Conservation (phyloP, 2,113 vertebrate species). For the Carassius auratus region DNA sequence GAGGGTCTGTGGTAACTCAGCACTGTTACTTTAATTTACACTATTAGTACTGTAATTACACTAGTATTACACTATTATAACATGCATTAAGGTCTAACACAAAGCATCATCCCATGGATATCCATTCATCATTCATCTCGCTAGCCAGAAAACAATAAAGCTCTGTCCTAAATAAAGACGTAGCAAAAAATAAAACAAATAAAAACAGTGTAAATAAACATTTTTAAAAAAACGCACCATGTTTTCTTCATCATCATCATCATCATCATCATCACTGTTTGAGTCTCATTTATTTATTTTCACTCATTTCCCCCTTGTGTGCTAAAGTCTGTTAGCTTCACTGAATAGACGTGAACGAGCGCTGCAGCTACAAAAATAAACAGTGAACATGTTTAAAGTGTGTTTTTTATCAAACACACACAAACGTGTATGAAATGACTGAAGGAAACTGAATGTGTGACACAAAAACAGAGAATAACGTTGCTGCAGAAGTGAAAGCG, state of each 20-base stretch:
- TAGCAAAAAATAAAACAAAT: not conserved
- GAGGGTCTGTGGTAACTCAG: not conserved
- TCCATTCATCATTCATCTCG: not conserved
- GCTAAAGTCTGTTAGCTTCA: not conserved
- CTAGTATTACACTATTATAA: not conserved
- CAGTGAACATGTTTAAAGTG: not conserved
- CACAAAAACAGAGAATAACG: not conserved
- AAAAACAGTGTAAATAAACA: not conserved
- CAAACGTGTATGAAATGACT: not conserved
- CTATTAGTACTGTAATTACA: not conserved
- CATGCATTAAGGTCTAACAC: not conserved
- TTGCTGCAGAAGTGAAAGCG: conserved; percentile 28
- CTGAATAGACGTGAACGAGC: not conserved
- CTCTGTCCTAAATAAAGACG: not conserved
- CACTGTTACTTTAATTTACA: not conserved
- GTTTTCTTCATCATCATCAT: not conserved
- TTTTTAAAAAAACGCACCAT: not conserved
- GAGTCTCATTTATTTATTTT: not conserved
- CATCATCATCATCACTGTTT: not conserved
- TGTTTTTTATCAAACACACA: not conserved
- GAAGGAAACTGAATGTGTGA: not conserved
- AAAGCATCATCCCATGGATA: not conserved
- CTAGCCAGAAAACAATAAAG: not conserved
- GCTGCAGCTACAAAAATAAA: not conserved
- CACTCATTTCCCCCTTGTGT: not conserved